A percentile compares a stretch with the other conserved stretches of the same genome.
These are phyloP conservation scores for Coryphaenoides rupestris DNA, from an alignment of 2,113 vertebrate genomes.

Conservation along the genomic window DNA sequence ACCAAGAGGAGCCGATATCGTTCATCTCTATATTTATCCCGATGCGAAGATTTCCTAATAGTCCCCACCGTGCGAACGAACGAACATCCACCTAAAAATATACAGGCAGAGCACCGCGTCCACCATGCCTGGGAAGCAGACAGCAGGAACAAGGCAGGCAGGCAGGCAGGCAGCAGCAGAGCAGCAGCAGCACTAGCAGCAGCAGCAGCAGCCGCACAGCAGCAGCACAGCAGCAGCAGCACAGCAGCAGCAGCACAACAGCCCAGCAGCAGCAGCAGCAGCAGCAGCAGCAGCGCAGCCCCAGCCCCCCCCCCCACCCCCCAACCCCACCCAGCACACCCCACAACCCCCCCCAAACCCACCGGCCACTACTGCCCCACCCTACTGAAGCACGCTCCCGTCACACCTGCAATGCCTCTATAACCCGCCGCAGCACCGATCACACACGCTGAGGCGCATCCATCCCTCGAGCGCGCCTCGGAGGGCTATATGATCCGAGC, in stretches of 20 bases:
- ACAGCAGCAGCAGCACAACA: too few species aligned
- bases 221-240: too few species aligned
- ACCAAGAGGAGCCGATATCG: conserved; percentile 42
- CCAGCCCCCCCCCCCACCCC: too few species aligned
- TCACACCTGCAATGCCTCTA: conserved; percentile 12
- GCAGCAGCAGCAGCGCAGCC: too few species aligned
- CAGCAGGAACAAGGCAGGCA: conserved; percentile 18
- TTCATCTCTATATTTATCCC: conserved; percentile 65
- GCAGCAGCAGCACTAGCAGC: not conserved
- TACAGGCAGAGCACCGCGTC: conserved; percentile 36
- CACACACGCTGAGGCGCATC: conserved; percentile 33
- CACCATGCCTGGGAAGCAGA: too few species aligned
- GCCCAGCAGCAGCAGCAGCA: too few species aligned
- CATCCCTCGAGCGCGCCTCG: too few species aligned
- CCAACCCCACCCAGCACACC: too few species aligned
- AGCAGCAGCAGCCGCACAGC: conserved; percentile 39
- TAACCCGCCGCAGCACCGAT: conserved; percentile 27
- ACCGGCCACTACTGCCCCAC: too few species aligned
- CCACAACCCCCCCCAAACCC: too few species aligned
- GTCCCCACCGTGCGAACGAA: conserved; percentile 55
- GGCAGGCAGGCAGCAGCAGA: too few species aligned
- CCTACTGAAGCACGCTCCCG: too few species aligned
- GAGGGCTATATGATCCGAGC: conserved; percentile 49
- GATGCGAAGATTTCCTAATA: conserved; percentile 73
- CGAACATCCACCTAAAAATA: conserved; percentile 71